Percentiles rank a stretch among this genome's conserved stretches.
These are phyloP conservation scores for Phalangium opilio DNA, from an alignment of 2,888 invertebrate genomes.

Conservation along the genomic window DNA sequence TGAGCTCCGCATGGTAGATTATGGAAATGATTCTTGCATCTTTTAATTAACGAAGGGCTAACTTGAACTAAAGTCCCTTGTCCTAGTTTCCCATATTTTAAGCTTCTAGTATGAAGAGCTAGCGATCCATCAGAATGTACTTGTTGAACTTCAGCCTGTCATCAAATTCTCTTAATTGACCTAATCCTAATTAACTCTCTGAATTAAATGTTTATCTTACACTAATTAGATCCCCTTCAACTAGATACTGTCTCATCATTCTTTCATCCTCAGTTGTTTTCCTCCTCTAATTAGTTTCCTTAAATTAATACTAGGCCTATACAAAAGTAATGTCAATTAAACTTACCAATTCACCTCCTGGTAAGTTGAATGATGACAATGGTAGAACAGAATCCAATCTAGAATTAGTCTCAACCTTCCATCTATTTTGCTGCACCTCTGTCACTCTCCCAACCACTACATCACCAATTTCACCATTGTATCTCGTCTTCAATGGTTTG, in stretches of 20 bases:
- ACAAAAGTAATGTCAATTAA: slow-evolving; percentile 3
- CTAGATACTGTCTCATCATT: slow-evolving; percentile 85
- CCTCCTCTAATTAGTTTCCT: slow-evolving; percentile 43
- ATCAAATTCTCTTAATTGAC: no score
- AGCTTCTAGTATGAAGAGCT: slow-evolving; percentile 83
- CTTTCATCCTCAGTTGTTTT: slow-evolving; percentile 92
- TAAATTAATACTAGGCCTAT: no score
- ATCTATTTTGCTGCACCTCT: slow-evolving; percentile 59
- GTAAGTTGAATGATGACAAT: slow-evolving; percentile 85
- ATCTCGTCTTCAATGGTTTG: slow-evolving; percentile 70
- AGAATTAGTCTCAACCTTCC: slow-evolving; percentile 90
- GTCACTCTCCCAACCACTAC: slow-evolving; percentile 86
- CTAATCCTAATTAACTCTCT: neutral
- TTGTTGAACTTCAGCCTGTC: slow-evolving; percentile 72
- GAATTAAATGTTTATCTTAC: slow-evolving; percentile 29
- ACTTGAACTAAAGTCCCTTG: slow-evolving; percentile 83
- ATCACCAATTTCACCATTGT: slow-evolving; percentile 72
- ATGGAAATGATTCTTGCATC: slow-evolving; percentile 91
- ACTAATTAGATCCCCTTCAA: slow-evolving; percentile 90
- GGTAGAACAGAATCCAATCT: slow-evolving; percentile 67
- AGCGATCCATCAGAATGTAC: slow-evolving; percentile 79
- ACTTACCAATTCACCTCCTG: slow-evolving; percentile 76
- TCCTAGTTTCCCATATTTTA: slow-evolving; percentile 84
- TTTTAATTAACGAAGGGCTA: slow-evolving; percentile 73
- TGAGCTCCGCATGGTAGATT: slow-evolving; percentile 79